Conservation (phyloP, 2,113 vertebrate species). For the Hystrix cristata region DNA sequence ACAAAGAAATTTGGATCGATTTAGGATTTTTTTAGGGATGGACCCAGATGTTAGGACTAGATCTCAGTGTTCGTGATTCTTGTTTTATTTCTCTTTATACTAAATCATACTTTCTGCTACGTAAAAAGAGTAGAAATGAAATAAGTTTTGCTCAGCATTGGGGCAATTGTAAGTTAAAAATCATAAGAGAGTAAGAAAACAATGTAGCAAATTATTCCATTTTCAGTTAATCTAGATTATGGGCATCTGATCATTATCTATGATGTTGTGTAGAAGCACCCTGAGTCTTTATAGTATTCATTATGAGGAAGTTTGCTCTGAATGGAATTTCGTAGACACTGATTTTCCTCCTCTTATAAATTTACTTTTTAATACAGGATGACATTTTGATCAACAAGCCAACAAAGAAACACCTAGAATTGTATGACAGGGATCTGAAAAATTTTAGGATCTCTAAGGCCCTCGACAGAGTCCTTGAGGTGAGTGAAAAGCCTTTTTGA, state of each 20-base stretch:
- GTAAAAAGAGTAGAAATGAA: not conserved
- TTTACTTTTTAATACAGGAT: slow-evolving; percentile 89
- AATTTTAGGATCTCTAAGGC: slow-evolving; percentile 96
- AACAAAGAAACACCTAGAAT: slow-evolving; percentile 91
- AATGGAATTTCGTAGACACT: not conserved
- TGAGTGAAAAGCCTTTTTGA: slow-evolving; percentile 85
- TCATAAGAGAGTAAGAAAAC: not conserved
- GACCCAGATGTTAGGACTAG: not conserved
- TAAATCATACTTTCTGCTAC: not conserved
- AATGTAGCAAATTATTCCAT: not conserved
- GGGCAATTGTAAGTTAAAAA: slow-evolving; percentile 6
- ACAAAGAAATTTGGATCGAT: not conserved
- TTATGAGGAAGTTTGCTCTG: slow-evolving; percentile 17
- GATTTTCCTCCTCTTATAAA: slow-evolving; percentile 45
- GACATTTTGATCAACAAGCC: slow-evolving; percentile 95
- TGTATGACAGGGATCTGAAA: slow-evolving; percentile 95
- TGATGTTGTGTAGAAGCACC: not conserved
- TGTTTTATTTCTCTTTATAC: slow-evolving; percentile 33
- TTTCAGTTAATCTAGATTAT: slow-evolving; percentile 24
- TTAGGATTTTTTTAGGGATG: not conserved
- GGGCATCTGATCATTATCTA: not conserved
- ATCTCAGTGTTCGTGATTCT: not conserved
- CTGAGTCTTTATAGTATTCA: not conserved
- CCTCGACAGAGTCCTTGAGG: slow-evolving; percentile 95
- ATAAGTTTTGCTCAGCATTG: slow-evolving; percentile 3